Conservation (phyloP, 2,888 invertebrate genomes). For the Diarsia dahlii region DNA sequence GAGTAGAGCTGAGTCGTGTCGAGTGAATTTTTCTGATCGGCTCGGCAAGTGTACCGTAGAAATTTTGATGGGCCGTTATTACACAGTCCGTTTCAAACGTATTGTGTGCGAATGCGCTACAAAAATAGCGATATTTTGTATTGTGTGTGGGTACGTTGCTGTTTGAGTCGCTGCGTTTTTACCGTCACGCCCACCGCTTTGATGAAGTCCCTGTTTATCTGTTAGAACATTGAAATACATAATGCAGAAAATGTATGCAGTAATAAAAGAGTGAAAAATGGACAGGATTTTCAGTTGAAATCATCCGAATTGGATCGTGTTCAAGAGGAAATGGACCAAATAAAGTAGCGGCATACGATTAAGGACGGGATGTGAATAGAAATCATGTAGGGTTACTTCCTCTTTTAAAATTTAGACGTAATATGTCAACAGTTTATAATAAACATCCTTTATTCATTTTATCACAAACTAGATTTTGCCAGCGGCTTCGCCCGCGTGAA, state of each 20-base stretch:
- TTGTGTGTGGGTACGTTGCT: constrained; percentile 64
- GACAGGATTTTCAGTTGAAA: constrained; percentile 46
- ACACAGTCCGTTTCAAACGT: constrained; percentile 87
- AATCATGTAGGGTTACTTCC: constrained; percentile 8
- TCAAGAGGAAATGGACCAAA: constrained; percentile 42
- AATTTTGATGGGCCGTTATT: constrained; percentile 88
- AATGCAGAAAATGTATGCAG: constrained; percentile 54
- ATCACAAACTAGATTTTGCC: too few relatives aligned
- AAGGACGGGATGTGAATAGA: neutral
- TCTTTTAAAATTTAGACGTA: neutral
- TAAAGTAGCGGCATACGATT: constrained; percentile 33
- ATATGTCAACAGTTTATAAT: neutral
- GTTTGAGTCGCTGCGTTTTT: constrained; percentile 66
- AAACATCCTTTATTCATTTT: neutral
- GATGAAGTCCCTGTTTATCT: constrained; percentile 67
- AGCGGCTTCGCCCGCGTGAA: too few relatives aligned
- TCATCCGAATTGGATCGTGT: constrained; percentile 38
- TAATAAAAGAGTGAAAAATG: constrained; percentile 45
- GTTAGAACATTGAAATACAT: constrained; percentile 60
- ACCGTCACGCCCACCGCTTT: constrained; percentile 63
- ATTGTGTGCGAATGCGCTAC: constrained; percentile 82
- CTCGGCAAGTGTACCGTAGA: constrained; percentile 83
- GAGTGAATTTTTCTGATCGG: constrained; percentile 85
- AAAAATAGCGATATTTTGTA: constrained; percentile 76
- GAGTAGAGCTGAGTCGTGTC: constrained; percentile 69